Evolutionary conservation across 1,140 invertebrate genomes (phyloP), one percentile per base, ranked within the genome.

Genomic region (Whitmania pigra): DNA sequence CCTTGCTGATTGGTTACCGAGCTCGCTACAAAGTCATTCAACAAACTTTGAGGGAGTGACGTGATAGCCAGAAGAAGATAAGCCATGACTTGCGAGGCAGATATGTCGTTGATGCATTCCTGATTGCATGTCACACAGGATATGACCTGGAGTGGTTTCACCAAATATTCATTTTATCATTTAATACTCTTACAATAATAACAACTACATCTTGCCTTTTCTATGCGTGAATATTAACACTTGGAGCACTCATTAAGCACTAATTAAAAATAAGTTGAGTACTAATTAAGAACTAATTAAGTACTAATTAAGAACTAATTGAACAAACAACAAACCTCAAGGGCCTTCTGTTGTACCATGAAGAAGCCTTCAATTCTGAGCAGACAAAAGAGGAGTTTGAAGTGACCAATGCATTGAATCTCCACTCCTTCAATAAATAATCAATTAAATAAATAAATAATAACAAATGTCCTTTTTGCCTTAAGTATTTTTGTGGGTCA

Each of bases 391-490:
- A 99, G 83, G 67, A 97, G 83, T 74, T 88, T 88, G 83, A 99
- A 98, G 78, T 96, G 90, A 0, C 95, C 96, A 76, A 98, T 97
- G 80, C 94, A 97, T 77, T 97, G 90, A 72, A 94, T 90, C 81
- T 98, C 95, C 43, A 95, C 90, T 76, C 89, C 89, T 87, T 77
- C 76, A 74, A 63, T 72, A 73, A 72, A 74, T n/a, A n/a, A n/a
- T n/a, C n/a, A n/a, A n/a, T n/a, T n/a, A n/a, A n/a, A n/a, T n/a
- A n/a, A n/a, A 71, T 57, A 54, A 17, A 7, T 1, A 49, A 49
- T 49, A 15, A 1, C 43, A 15, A 49, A 49, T 49, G 9, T 15
- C 5, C 13, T 49, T 3, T 11, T 49, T 49, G 5, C 40, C 40
- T n/a, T n/a, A n/a, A n/a, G n/a, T 36, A 36, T 36, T 36, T 49